Base-by-base conservation (phyloP, 2,888 invertebrate genomes). In the Volucella inanis region DNA sequence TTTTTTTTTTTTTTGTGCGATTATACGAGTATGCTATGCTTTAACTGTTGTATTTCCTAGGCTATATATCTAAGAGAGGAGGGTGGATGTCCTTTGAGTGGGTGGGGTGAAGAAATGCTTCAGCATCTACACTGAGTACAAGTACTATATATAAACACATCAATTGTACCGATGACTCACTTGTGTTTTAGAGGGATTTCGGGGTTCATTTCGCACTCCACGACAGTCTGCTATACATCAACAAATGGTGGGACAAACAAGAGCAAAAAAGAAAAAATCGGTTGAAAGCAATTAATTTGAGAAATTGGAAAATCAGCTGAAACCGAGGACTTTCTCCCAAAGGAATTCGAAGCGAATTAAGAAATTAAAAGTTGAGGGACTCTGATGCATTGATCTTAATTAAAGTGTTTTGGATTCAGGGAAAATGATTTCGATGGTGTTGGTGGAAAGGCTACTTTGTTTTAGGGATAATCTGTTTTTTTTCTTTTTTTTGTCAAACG, bases 231-330 rank as follows among this genome's bases (percentile, higher is more conserved):
- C 39, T 82, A 57, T 41, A 70, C 76, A 76, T 76, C 81, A 77
- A 18, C 43, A 55, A 55, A 59, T 47, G 67, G 74, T 39, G 12
- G 59, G 59, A 43, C 39, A 11, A 15, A 15, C 10, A 49, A 38
- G 31, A 14, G 15, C 22, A 22, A 54, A 54, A 52, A 45, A 11
- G n/a, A n/a, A n/a, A 54, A 54, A 41, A 22, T 41, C 31, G 59
- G 39, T 71, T 76, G 71, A 65, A 75, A 84, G 79, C 81, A 77
- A 85, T 85, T 85, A 85, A 81, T 77, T 81, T 85, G 70, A 71
- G 70, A 75, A 75, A 84, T 80, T 84, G 85, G 81, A 72, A 81
- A 85, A 85, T 85, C 85, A 85, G 81, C 75, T 76, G 11, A 72
- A 68, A 65, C 57, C 85, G 71, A 81, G 57, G 43, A 31, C 6